These are phyloP conservation scores for Epinephelus fuscoguttatus DNA, from an alignment of 2,113 vertebrate genomes.

Conservation along the genomic window DNA sequence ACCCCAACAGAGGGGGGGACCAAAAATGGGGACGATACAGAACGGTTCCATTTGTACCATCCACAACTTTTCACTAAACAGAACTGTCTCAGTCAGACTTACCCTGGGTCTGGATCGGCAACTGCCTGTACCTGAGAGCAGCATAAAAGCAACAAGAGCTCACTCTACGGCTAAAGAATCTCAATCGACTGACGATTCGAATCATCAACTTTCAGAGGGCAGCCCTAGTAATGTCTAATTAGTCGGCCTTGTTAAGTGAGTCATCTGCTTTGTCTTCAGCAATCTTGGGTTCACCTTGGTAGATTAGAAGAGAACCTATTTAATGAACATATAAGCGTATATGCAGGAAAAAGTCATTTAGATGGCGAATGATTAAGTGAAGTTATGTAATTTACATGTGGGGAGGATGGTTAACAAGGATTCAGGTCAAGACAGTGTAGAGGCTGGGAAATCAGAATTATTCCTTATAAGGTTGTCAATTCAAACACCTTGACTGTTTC, in stretches of 20 bases:
- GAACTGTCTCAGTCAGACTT: too few relatives aligned
- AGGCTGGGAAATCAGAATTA: neutral
- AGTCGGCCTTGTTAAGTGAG: neutral
- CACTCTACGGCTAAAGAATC: too few relatives aligned
- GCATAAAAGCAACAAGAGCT: too few relatives aligned
- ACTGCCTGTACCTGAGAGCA: too few relatives aligned
- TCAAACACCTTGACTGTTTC: neutral
- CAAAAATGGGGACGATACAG: too few relatives aligned
- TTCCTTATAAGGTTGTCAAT: neutral
- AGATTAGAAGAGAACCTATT: neutral
- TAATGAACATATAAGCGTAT: neutral
- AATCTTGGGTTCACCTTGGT: neutral
- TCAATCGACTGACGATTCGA: too few relatives aligned
- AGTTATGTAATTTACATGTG: neutral
- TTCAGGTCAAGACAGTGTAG: neutral
- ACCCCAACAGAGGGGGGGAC: too few relatives aligned
- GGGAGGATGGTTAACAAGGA: neutral
- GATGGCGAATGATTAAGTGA: neutral
- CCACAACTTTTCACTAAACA: too few relatives aligned
- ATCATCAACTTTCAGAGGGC: too few relatives aligned
- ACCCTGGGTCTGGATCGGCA: too few relatives aligned
- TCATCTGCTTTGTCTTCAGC: neutral
- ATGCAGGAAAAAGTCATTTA: neutral
- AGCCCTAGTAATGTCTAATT: neutral
- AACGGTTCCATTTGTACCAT: too few relatives aligned